Conservation (phyloP, 2,113 vertebrate species). For the Ariopsis seemanni region DNA sequence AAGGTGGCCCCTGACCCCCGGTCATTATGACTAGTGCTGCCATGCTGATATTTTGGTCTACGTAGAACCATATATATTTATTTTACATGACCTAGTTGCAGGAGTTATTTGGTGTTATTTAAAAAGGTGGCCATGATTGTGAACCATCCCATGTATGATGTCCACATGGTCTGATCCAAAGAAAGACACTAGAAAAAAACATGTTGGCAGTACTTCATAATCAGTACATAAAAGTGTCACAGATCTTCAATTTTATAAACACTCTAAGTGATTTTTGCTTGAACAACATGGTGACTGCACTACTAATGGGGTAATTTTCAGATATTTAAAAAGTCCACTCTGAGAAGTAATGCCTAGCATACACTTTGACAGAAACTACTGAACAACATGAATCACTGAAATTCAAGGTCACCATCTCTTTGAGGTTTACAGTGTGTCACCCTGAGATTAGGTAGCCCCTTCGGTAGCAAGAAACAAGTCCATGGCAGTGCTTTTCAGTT, state of each 20-base stretch:
- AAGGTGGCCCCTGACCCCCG: too few species aligned
- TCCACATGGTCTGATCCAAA: too few species aligned
- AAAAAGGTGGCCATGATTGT: too few species aligned
- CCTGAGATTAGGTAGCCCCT: background rate
- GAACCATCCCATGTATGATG: too few species aligned
- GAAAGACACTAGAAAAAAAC: too few species aligned
- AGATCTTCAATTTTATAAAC: background rate
- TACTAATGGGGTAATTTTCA: too few species aligned
- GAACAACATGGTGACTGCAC: background rate
- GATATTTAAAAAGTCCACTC: background rate
- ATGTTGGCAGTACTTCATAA: background rate
- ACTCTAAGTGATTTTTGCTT: background rate
- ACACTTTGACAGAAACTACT: background rate
- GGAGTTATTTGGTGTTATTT: too few species aligned
- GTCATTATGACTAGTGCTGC: too few species aligned
- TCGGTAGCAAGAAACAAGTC: background rate
- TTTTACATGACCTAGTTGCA: too few species aligned
- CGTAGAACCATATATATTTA: too few species aligned
- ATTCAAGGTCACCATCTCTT: background rate
- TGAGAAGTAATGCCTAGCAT: background rate
- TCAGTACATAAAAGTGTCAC: background rate
- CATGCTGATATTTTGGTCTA: too few species aligned
- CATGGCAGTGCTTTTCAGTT: background rate
- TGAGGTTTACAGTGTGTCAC: background rate
- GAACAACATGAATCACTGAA: background rate